These are phyloP conservation scores for Brachionus angularis DNA, from an alignment of 1,140 invertebrate species.

Conservation along the genomic window DNA sequence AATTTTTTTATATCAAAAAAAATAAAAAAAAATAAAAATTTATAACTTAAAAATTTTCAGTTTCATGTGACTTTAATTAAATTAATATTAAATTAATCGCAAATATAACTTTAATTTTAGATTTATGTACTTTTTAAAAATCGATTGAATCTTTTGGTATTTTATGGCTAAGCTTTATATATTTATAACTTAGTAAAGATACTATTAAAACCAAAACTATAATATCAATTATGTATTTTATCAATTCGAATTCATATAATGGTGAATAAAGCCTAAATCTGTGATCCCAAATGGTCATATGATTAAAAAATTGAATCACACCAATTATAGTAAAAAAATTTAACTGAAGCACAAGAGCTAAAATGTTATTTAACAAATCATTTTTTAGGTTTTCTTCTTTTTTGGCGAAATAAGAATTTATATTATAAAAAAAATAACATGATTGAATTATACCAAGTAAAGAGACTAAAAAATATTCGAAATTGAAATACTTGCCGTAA, in stretches of 20 bases:
- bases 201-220: background rate
- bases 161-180: too few species aligned
- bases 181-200: too few species aligned
- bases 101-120: too few species aligned
- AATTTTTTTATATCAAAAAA: too few species aligned
- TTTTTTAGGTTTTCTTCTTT: background rate
- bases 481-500: background rate
- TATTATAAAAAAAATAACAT: too few species aligned
- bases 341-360: background rate
- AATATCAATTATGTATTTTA: background rate
- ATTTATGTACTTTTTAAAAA: too few species aligned
- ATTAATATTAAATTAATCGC: too few species aligned
- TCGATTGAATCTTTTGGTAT: too few species aligned
- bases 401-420: too few species aligned
- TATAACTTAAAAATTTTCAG: too few species aligned
- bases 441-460: background rate
- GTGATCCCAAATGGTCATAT: slow-evolving; percentile 17
- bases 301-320: background rate
- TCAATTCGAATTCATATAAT: background rate
- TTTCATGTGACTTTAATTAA: too few species aligned
- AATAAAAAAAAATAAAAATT: too few species aligned
- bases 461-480: background rate
- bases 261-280: background rate
- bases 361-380: background rate
- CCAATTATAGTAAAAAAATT: slow-evolving; percentile 8